Conservation (phyloP, 2,113 vertebrate genomes). For the Dromaius novaehollandiae region DNA sequence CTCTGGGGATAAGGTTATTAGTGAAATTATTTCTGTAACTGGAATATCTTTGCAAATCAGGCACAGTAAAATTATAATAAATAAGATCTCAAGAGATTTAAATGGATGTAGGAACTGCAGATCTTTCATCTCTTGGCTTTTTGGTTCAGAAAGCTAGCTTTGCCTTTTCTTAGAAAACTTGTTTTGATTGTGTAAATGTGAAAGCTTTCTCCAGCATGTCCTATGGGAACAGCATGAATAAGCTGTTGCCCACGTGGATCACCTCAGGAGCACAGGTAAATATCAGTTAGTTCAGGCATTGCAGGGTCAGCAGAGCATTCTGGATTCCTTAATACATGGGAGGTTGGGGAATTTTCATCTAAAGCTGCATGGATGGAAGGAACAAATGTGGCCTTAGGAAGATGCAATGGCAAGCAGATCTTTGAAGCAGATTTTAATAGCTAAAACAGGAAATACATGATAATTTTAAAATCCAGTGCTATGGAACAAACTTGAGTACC, state of each 20-base stretch:
- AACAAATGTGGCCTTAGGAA: not conserved
- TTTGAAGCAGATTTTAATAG: not conserved
- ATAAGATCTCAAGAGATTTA: not conserved
- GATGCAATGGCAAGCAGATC: not conserved
- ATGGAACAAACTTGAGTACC: not conserved
- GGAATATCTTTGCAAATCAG: not conserved
- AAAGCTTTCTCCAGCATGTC: not conserved
- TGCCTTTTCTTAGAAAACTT: not conserved
- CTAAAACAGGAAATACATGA: not conserved
- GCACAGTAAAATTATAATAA: not conserved
- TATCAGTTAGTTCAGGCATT: not conserved
- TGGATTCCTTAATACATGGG: not conserved
- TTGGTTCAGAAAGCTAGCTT: not conserved
- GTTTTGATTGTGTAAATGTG: not conserved
- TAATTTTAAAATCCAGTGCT: not conserved
- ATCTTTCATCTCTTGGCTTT: not conserved
- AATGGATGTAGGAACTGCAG: not conserved
- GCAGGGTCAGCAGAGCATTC: not conserved
- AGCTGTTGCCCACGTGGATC: not conserved
- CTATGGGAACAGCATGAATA: not conserved
- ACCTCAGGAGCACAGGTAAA: not conserved
- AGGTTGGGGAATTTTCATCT: not conserved
- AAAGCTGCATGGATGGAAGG: not conserved
- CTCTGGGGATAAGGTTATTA: not conserved
- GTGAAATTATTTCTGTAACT: not conserved